Base-by-base conservation (phyloP, 2,888 invertebrate genomes). In the Andrena dorsata region DNA sequence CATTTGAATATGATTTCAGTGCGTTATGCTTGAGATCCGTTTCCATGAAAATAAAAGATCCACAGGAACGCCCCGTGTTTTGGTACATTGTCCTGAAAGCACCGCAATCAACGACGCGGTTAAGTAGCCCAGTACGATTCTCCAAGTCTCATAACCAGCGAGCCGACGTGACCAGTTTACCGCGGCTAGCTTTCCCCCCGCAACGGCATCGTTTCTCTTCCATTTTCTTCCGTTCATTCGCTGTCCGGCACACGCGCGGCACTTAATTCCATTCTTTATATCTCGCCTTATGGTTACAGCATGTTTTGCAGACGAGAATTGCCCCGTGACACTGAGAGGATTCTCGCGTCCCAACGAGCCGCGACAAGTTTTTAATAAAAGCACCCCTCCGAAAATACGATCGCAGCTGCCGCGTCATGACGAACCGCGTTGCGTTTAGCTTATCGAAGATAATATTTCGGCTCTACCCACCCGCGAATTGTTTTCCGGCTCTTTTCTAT, bases 281-380 rank as follows among this genome's bases (percentile, higher is more conserved):
- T 13, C 41, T 32, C 35, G 1, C n/a, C 47, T 64, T 51, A 41
- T n/a, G 20, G 35, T 63, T 56, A 53, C 16, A 63, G 23, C 66
- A 41, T 41, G 35, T 26, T n/a, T 6, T 2, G 20, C 16, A n/a
- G 5, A 28, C 58, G 51, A 16, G 35, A 47, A 53, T 4, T 28
- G 8, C 41, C 6, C 10, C 20, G 8, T 16, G 41, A 32, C 32
- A 6, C 13, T 13, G 3, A 26, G 28, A 56, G 26, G 23, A 69
- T 13, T 49, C 60, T 41, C 77, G 1, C 49, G 58, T 35, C 13
- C n/a, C 58, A 47, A 3, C 32, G 68, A 23, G 20, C 20, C 49
- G 32, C 41, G 77, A 65, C 58, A 65, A 65, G 30, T 66, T 80
- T 78, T 71, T 80, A 66, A 80, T 80, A 78, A 79, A 79, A 79